Percentiles rank a stretch among this genome's conserved stretches.
These are phyloP conservation scores for Epizoanthus illoricatus DNA, from an alignment of 92 coral and sea anemone species.

Conservation along the genomic window DNA sequence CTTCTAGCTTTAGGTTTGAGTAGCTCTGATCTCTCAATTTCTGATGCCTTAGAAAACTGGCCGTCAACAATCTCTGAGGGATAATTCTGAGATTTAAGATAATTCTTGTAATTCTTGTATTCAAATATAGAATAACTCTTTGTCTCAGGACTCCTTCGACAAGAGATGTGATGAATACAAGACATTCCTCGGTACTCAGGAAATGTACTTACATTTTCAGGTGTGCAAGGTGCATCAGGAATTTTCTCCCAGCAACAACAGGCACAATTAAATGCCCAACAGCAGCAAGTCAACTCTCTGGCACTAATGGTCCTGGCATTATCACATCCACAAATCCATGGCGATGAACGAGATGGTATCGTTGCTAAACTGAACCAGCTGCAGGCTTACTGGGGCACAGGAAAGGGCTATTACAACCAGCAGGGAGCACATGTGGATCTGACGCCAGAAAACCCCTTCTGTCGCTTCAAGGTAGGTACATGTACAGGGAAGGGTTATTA, in stretches of 20 bases:
- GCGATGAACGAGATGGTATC: slow-evolving; percentile 96
- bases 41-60: too few species aligned
- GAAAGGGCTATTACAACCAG: slow-evolving; percentile 87
- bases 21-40: too few species aligned
- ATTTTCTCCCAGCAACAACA: slow-evolving; percentile 49
- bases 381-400: slow-evolving; percentile 96
- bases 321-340: slow-evolving; percentile 89
- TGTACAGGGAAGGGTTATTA: slow-evolving; percentile 67
- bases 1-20: too few species aligned
- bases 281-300: slow-evolving; percentile 47
- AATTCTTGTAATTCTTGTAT: too few species aligned
- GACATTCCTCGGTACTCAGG: too few species aligned
- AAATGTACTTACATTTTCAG: neutral
- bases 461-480: slow-evolving; percentile 89
- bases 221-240: slow-evolving; percentile 33
- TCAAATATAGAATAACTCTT: too few species aligned
- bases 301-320: slow-evolving; percentile 72
- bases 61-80: too few species aligned
- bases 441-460: slow-evolving; percentile 88
- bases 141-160: too few species aligned
- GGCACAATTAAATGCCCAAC: slow-evolving; percentile 33
- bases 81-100: too few species aligned
- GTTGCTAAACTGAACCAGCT: slow-evolving; percentile 93
- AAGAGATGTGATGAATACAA: too few species aligned
- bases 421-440: slow-evolving; percentile 77